Evolutionary conservation across 2,113 vertebrate species (phyloP), one percentile per base, ranked within the genome.

Genomic region (Actenoides lindsayi): DNA sequence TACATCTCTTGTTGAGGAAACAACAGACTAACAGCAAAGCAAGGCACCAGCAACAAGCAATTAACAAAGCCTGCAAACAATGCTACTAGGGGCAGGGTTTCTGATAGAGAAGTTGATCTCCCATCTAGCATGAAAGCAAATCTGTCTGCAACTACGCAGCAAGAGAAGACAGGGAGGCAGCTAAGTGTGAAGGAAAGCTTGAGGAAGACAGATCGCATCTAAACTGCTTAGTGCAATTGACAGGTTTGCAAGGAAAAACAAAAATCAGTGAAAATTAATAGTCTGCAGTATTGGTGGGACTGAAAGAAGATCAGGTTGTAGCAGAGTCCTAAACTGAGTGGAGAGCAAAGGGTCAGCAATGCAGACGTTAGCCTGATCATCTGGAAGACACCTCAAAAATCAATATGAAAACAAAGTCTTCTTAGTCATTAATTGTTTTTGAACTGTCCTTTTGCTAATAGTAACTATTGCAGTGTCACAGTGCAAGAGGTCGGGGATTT

Each of bases 61-160:
- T 95, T 91, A 93, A 90, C 41, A 73, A 80, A 94, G 82, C 73
- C 30, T 60, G 50, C 81, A 92, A 91, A 89, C 56, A 60, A 31
- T 12, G 35, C 65, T 54, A 54, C 33, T 15, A 79, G 62, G 59
- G n/a, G 48, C 71, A 48, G 53, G 7, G 6, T 20, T 84, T 60
- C 78, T 76, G 68, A 65, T 84, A n/a, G 48, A 70, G 73, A 50
- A 90, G 89, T 85, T 91, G 21, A 77, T 71, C 78, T 91, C 69
- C 65, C 48, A 71, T 35, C 37, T 19, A 56, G n/a, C 28, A 44
- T 5, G 30, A 95, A 54, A 65, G 74, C 73, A 90, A 92, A 88
- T 48, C 24, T 0, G 0, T 16, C 50, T 62, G 78, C 89, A 89
- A 19, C 6, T 80, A 21, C 31, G 24, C 62, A 76, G 20, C 3